These are phyloP conservation scores for Alentia gelatinosa DNA, from an alignment of 2,888 invertebrate genomes.

Conservation along the genomic window DNA sequence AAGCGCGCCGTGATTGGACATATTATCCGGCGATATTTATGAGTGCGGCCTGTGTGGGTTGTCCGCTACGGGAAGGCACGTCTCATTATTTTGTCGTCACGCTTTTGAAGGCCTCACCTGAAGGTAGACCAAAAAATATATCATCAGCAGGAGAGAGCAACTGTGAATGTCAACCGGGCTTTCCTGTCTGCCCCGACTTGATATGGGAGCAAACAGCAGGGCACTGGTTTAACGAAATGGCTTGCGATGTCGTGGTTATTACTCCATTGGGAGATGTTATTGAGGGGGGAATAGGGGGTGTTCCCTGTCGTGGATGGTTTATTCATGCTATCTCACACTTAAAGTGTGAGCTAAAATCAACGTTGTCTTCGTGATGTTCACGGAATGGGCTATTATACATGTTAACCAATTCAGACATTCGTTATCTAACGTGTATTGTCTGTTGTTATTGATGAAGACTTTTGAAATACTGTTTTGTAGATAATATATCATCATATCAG, in stretches of 20 bases:
- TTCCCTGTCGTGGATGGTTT: neutral
- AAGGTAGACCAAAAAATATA: too few relatives aligned
- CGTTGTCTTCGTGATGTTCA: too few relatives aligned
- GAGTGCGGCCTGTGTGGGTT: neutral
- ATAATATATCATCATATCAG: too few relatives aligned
- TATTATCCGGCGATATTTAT: neutral
- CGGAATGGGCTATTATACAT: too few relatives aligned
- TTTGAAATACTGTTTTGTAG: too few relatives aligned
- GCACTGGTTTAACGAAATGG: neutral
- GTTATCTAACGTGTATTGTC: too few relatives aligned
- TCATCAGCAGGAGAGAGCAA: neutral
- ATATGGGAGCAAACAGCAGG: neutral
- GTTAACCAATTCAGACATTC: too few relatives aligned
- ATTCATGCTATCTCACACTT: too few relatives aligned
- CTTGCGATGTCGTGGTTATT: neutral
- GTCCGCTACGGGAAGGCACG: neutral
- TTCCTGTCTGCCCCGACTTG: neutral
- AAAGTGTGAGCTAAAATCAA: too few relatives aligned
- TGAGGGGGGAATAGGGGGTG: neutral
- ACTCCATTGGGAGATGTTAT: neutral
- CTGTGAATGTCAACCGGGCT: neutral
- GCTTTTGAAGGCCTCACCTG: neutral
- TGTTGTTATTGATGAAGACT: too few relatives aligned
- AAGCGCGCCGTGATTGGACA: conserved; percentile 2
- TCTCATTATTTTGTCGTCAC: conserved; percentile 16